phyloP scores from a whole-genome alignment of 2,888 invertebrate genomes.

The Archips xylosteana region DNA sequence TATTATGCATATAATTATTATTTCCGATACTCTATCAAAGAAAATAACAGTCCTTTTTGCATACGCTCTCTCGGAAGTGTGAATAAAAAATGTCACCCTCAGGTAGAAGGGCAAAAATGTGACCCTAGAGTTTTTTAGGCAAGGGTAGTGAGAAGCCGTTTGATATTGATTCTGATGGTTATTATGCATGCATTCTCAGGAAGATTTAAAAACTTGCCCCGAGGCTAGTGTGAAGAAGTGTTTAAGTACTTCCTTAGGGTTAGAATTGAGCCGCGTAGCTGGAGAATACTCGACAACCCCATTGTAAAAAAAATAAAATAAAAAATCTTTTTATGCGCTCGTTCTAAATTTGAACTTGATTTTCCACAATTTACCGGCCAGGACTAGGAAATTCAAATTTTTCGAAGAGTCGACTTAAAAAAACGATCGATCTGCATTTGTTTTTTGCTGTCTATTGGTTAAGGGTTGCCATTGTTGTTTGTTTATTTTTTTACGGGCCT shows the following conservation, averaged over 20 bases:
- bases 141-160: slow-evolving; percentile 76
- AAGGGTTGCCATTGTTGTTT: slow-evolving; percentile 74
- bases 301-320: slow-evolving; percentile 7
- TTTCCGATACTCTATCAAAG: slow-evolving; percentile 83
- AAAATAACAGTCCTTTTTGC: slow-evolving; percentile 83
- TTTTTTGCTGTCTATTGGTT: slow-evolving; percentile 51
- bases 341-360: background rate
- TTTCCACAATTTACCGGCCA: background rate
- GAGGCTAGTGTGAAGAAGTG: slow-evolving; percentile 68
- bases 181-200: slow-evolving; percentile 84
- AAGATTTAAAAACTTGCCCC: slow-evolving; percentile 75
- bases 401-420: slow-evolving; percentile 12
- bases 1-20: slow-evolving; percentile 86
- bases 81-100: slow-evolving; percentile 83
- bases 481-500: slow-evolving; percentile 79
- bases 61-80: slow-evolving; percentile 83
- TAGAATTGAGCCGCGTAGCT: slow-evolving; percentile 56
- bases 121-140: slow-evolving; percentile 71
- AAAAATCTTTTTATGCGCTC: background rate
- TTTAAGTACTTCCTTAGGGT: slow-evolving; percentile 68
- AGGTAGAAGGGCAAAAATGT: slow-evolving; percentile 71
- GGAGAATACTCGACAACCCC: slow-evolving; percentile 44
- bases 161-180: slow-evolving; percentile 73
- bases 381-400: slow-evolving; percentile 10
- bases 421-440: slow-evolving; percentile 6